Conservation (phyloP, 2,888 invertebrate species). For the Chaetoderma sp. region DNA sequence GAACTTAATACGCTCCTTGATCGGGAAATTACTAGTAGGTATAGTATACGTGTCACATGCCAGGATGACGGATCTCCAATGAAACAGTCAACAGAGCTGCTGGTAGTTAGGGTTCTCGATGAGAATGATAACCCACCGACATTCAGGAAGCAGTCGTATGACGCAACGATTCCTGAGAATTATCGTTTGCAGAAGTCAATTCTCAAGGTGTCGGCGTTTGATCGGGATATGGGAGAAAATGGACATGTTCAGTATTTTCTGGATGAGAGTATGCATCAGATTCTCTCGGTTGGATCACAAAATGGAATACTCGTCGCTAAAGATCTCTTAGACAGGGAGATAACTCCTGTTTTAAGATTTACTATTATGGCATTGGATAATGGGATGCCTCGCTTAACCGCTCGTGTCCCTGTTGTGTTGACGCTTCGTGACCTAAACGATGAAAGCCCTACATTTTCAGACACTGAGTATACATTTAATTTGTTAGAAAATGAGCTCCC, state of each 20-base stretch:
- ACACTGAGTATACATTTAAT: neutral
- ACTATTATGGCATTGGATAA: slow-evolving; percentile 23
- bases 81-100: neutral
- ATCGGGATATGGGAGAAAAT: slow-evolving; percentile 9
- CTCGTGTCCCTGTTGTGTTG: slow-evolving; percentile 29
- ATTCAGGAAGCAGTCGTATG: neutral
- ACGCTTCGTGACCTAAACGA: slow-evolving; percentile 39
- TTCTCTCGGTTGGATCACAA: neutral
- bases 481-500: neutral
- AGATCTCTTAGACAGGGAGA: slow-evolving; percentile 36
- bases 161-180: neutral
- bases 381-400: slow-evolving; percentile 4
- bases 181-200: neutral
- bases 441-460: slow-evolving; percentile 27
- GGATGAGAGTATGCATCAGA: neutral
- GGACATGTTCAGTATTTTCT: neutral
- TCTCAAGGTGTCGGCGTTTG: slow-evolving; percentile 4
- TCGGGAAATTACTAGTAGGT: slow-evolving; percentile 74
- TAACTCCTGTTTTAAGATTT: slow-evolving; percentile 14
- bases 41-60: slow-evolving; percentile 19
- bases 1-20: slow-evolving; percentile 82
- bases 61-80: slow-evolving; percentile 18
- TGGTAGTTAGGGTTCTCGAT: neutral
- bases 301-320: slow-evolving; percentile 27
- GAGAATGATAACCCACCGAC: slow-evolving; percentile 10